Evolutionary conservation across 2,113 vertebrate species (phyloP), one percentile per base, ranked within the genome.

Genomic region (Dicentrarchus labrax): DNA sequence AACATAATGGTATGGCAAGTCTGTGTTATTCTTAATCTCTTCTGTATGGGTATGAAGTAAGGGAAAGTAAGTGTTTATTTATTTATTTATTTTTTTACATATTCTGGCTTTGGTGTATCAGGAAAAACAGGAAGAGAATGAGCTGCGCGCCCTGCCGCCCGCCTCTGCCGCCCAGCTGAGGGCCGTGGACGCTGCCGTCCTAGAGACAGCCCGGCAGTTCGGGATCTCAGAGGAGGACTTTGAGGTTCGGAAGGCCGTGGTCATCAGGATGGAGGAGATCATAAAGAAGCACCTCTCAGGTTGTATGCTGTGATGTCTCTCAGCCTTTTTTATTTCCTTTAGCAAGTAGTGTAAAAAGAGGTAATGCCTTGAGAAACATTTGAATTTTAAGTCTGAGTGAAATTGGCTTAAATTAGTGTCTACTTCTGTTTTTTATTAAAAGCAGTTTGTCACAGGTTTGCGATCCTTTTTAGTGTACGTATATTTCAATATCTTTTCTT

Each of bases 91-190:
- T n/a, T n/a, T 69, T 1, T 69, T 1, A 45, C 21, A 22, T n/a
- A 6, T 36, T 71, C 1, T 57, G 13, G 9, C 54, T 78, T 4
- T 75, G 24, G 0, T 62, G 4, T 50, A 8, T 71, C 66, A 99
- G 98, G 98, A 99, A 87, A 99, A 99, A 89, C 98, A 99, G 85
- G 98, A 99, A 92, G 98, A 99, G 93, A 98, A 98, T 13, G 97
- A 99, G 88, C 93, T 99, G 89, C 96, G 97, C 8, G 96, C 97
- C 10, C 94, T 99, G 48, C 96, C 96, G 1, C 94, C 96, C 0
- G 96, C 98, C 51, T 96, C 97, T 0, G 62, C 95, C 9, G 95
- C 95, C 51, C 98, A 99, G 91, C 80, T 99, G 90, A 92, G 85
- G 93, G 97, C 98, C 17, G 94, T 99, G 90, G 96, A 97, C 75